Percentiles rank a stretch among this genome's conserved stretches.
Evolutionary conservation across 35 echinoderm and acorn worm genomes (phyloP).

Genomic region (Apostichopus parvimensis): DNA sequence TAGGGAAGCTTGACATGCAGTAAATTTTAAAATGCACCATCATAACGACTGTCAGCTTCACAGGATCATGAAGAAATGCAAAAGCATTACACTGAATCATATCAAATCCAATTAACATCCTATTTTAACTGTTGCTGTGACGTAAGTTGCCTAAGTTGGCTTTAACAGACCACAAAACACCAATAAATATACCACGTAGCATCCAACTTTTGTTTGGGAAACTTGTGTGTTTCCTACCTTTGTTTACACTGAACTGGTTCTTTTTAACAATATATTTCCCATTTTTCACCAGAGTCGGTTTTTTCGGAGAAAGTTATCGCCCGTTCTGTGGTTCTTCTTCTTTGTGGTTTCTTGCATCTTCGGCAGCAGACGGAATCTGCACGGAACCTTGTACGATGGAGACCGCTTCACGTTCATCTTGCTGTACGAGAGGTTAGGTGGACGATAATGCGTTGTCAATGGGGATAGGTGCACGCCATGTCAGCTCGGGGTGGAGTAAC

Average conservation of each 20-base stretch:
- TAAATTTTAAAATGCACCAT: too few species aligned
- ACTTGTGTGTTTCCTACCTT: background rate
- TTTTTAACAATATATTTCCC: background rate
- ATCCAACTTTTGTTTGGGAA: too few species aligned
- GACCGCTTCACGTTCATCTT: background rate
- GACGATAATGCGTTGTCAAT: background rate
- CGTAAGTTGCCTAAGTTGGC: too few species aligned
- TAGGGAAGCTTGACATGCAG: too few species aligned
- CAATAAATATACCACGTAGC: too few species aligned
- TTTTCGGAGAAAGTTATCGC: background rate
- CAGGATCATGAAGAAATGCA: too few species aligned
- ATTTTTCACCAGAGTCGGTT: constrained; percentile 7
- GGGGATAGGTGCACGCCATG: constrained; percentile 24
- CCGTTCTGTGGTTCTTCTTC: constrained; percentile 11
- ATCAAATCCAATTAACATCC: too few species aligned
- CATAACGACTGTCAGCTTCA: too few species aligned
- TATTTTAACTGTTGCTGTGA: too few species aligned
- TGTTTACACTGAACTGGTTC: background rate
- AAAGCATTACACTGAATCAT: too few species aligned
- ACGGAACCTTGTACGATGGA: background rate
- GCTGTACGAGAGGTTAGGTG: background rate
- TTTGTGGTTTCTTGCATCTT: background rate
- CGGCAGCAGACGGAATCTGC: constrained; percentile 13
- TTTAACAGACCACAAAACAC: too few species aligned
- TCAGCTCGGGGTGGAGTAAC: constrained; percentile 80